phyloP scores from a whole-genome alignment of 2,113 vertebrate species.

The Picathartes gymnocephalus region DNA sequence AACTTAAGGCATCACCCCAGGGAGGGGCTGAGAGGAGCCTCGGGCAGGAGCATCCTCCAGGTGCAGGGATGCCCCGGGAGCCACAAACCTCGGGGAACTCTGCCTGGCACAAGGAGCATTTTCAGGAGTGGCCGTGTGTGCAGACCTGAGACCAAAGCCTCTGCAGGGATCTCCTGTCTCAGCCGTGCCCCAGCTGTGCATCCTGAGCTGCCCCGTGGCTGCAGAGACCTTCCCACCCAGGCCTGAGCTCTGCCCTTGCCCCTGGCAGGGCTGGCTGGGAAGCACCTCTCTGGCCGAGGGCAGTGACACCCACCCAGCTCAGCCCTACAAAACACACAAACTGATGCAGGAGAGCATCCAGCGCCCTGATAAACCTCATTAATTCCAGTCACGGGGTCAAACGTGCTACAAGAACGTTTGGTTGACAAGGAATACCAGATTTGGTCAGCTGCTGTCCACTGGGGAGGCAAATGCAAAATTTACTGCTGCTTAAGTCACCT shows the following conservation, averaged over 20 bases:
- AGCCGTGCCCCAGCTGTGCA: rapidly evolving
- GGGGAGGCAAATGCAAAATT: background rate
- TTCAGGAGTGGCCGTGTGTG: background rate
- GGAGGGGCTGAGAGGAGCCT: background rate
- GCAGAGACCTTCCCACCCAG: background rate
- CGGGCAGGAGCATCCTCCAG: too few relatives aligned
- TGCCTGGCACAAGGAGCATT: background rate
- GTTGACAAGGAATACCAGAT: background rate
- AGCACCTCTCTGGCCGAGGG: background rate
- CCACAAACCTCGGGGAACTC: background rate
- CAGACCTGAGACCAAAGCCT: background rate
- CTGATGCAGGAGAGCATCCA: background rate
- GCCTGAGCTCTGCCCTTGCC: background rate
- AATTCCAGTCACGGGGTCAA: background rate
- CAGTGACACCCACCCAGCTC: background rate
- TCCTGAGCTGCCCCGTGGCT: background rate
- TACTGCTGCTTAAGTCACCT: background rate
- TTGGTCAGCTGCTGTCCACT: background rate
- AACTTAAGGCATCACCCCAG: too few relatives aligned
- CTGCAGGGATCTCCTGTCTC: background rate
- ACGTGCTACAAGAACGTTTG: background rate
- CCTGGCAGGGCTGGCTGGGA: background rate
- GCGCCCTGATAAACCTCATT: background rate
- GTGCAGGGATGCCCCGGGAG: background rate
- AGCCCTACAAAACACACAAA: background rate